These are phyloP conservation scores for Bungarus multicinctus DNA, from an alignment of 2,113 vertebrate genomes.

Conservation along the genomic window DNA sequence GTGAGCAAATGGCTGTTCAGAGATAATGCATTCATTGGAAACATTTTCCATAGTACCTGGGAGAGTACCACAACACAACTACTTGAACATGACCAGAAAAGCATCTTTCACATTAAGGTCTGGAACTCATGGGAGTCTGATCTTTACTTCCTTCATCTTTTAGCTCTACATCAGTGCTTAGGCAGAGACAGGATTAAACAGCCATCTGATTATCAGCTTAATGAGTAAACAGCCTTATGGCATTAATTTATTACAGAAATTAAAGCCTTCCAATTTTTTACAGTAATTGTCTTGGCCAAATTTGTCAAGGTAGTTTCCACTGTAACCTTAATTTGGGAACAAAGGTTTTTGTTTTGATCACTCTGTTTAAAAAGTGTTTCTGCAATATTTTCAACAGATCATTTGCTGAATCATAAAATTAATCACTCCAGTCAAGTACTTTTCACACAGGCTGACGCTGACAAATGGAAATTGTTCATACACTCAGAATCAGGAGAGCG, in stretches of 20 bases:
- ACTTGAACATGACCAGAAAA: not conserved
- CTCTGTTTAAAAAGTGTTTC: conserved; percentile 10
- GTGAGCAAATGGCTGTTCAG: not conserved
- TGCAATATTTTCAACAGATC: conserved; percentile 24
- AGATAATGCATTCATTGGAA: not conserved
- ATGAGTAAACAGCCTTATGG: not conserved
- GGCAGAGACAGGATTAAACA: not conserved
- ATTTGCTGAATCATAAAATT: conserved; percentile 25
- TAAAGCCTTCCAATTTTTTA: not conserved
- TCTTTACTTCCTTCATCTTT: not conserved
- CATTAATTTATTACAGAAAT: not conserved
- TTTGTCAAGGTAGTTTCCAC: not conserved
- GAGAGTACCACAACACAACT: not conserved
- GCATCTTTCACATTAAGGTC: not conserved
- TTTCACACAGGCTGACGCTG: conserved; percentile 13
- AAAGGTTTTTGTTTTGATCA: not conserved
- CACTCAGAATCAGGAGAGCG: not conserved
- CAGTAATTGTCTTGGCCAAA: not conserved
- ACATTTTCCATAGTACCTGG: not conserved
- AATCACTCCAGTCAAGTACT: conserved; percentile 16
- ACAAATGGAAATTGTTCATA: conserved; percentile 30
- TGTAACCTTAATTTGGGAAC: not conserved
- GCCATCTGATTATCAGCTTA: not conserved
- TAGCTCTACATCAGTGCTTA: not conserved
- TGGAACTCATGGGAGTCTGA: not conserved